Evolutionary conservation across 2,797 vertebrate species (phyloP).

Genomic region (Yasuhikotakia modesta): DNA sequence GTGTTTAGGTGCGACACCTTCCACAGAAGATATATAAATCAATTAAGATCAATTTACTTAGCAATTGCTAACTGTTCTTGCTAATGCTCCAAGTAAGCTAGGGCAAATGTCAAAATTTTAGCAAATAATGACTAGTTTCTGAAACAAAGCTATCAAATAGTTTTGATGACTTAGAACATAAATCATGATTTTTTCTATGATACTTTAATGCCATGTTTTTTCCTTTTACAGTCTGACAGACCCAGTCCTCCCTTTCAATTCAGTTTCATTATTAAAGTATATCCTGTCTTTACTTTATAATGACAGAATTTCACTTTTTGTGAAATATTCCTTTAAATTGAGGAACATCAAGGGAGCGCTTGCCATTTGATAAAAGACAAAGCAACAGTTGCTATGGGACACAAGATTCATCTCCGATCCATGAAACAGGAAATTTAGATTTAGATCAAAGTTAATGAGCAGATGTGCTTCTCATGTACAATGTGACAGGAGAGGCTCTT

Average conservation of each 20-base stretch:
- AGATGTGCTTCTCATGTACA: conserved; percentile 49
- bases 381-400: conserved; percentile 22
- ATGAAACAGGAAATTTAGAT: conserved; percentile 28
- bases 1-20: too few relatives aligned
- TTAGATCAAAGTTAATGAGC: conserved; percentile 37
- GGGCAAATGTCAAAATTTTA: background rate
- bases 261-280: background rate
- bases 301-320: background rate
- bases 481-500: conserved; percentile 24
- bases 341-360: conserved; percentile 4
- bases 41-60: background rate
- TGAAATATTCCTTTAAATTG: background rate
- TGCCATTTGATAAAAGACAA: conserved; percentile 30
- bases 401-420: conserved; percentile 24
- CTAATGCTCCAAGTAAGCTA: background rate
- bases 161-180: background rate
- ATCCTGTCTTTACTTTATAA: background rate
- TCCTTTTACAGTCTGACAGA: background rate
- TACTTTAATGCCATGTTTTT: background rate
- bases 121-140: background rate
- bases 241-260: background rate
- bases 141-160: too few relatives aligned
- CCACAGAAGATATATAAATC: background rate
- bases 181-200: background rate
- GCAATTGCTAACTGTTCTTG: background rate